Conservation (phyloP, 2,888 invertebrate species). For the Muscina levida region DNA sequence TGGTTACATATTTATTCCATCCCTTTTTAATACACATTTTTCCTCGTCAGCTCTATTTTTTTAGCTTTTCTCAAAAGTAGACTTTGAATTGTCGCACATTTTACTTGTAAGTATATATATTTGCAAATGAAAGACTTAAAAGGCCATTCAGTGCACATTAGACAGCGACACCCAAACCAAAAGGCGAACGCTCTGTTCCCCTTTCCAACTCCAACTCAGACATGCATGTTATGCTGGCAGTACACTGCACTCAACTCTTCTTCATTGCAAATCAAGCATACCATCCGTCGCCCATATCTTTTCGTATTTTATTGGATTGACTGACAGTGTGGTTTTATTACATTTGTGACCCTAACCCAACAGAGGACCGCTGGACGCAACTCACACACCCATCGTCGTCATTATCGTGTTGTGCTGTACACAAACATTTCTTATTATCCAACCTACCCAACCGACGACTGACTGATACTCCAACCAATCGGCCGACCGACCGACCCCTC, state of each 20-base stretch:
- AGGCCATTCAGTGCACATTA: conserved; percentile 7
- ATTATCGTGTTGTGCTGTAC: not conserved
- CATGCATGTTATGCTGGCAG: not conserved
- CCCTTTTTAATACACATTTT: too few relatives aligned
- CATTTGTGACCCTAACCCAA: conserved; percentile 46
- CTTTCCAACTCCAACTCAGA: conserved; percentile 1
- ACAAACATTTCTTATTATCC: conserved; percentile 5
- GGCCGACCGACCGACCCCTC: not conserved
- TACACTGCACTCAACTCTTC: not conserved
- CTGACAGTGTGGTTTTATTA: conserved; percentile 57
- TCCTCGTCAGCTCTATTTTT: too few relatives aligned
- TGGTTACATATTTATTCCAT: too few relatives aligned
- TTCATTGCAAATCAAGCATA: conserved; percentile 9
- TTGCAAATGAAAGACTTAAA: too few relatives aligned
- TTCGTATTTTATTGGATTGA: conserved; percentile 55
- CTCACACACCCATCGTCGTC: conserved; percentile 15
- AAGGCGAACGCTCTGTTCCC: not conserved
- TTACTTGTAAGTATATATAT: too few relatives aligned
- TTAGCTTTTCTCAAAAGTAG: too few relatives aligned
- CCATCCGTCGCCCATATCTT: conserved; percentile 35
- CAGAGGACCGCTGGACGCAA: conserved; percentile 10
- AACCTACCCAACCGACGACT: conserved; percentile 11
- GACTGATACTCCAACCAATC: not conserved
- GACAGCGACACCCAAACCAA: conserved; percentile 4
- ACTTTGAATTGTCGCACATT: too few relatives aligned